Base-by-base conservation (phyloP, 1,140 invertebrate species). In the Lineus longissimus region DNA sequence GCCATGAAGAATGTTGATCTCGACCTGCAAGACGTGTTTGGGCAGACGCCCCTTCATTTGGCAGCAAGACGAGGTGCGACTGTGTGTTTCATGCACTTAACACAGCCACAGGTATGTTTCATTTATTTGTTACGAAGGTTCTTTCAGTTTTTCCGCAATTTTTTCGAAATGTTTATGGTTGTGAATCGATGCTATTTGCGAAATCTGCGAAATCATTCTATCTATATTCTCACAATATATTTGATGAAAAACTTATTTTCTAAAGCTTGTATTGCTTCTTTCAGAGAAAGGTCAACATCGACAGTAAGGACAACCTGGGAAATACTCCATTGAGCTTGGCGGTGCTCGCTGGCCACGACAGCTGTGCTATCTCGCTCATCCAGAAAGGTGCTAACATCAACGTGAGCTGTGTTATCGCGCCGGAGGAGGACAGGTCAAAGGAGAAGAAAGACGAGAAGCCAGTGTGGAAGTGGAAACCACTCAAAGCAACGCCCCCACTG, bases 251-350 rank as follows among this genome's bases (percentile, higher is more conserved):
- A n/a, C n/a, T n/a, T n/a, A n/a, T n/a, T n/a, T n/a, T n/a, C n/a
- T n/a, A n/a, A n/a, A n/a, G n/a, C n/a, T n/a, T n/a, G n/a, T n/a
- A n/a, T n/a, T n/a, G n/a, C n/a, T n/a, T 55, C 66, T 72, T 71
- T 13, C 65, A 79, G 75, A 76, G 71, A 61, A 69, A 73, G 23
- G 76, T 75, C 22, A 69, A 80, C 62, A 66, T 84, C 11, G 76
- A 84, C 62, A 59, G 63, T 19, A 73, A 70, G 63, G 83, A 86
- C 61, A 73, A 71, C 17, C 69, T 78, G 65, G 82, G 82, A 7
- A 84, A 85, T 66, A 84, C 85, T 40, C 81, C 85, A 17, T 73
- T 85, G 22, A 79, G 81, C 2, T 70, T 84, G n/a, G 80, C 84
- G 30, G 78, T 85, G 0, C 62, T 75, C 33, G 75, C 82, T 58